A percentile compares a stretch with the other conserved stretches of the same genome.
Conservation (phyloP, 1,140 invertebrate genomes). For the Hydropsyche tenuis region DNA sequence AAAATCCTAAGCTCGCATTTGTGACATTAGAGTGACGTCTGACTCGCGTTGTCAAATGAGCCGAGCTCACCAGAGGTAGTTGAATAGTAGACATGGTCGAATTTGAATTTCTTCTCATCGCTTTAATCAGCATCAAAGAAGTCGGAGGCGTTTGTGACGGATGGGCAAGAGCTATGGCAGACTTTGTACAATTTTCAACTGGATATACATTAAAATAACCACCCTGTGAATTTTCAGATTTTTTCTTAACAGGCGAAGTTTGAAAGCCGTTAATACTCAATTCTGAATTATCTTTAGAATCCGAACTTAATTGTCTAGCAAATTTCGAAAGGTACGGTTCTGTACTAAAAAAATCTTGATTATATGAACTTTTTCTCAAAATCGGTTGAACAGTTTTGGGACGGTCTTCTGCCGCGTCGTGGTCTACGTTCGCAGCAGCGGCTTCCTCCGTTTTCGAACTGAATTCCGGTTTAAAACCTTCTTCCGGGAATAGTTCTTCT, state of each 20-base stretch:
- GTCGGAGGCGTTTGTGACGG: constrained; percentile 53
- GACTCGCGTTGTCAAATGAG: constrained; percentile 60
- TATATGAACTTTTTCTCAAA: constrained; percentile 47
- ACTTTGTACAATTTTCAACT: constrained; percentile 60
- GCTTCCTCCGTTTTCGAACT: constrained; percentile 54
- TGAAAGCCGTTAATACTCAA: constrained; percentile 57
- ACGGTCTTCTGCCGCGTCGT: constrained; percentile 53
- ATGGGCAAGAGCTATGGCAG: constrained; percentile 55
- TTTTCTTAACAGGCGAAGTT: constrained; percentile 59
- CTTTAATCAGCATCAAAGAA: constrained; percentile 55
- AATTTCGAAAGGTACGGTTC: constrained; percentile 60
- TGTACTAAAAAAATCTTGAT: constrained; percentile 58
- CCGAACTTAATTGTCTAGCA: constrained; percentile 59
- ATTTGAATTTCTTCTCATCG: constrained; percentile 59
- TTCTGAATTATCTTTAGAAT: constrained; percentile 62
- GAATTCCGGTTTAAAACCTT: constrained; percentile 53
- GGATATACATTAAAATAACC: constrained; percentile 58
- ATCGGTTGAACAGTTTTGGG: not conserved
- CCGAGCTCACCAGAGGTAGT: constrained; percentile 60
- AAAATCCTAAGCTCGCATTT: constrained; percentile 62
- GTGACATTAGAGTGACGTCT: constrained; percentile 71
- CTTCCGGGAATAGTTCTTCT: constrained; percentile 59
- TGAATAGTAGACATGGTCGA: constrained; percentile 68
- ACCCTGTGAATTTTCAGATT: constrained; percentile 51
- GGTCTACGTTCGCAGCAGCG: constrained; percentile 57